Percentiles rank a stretch among this genome's conserved stretches.
These are phyloP conservation scores for Arremon aurantiirostris DNA, from an alignment of 2,797 vertebrate species.

Conservation along the genomic window DNA sequence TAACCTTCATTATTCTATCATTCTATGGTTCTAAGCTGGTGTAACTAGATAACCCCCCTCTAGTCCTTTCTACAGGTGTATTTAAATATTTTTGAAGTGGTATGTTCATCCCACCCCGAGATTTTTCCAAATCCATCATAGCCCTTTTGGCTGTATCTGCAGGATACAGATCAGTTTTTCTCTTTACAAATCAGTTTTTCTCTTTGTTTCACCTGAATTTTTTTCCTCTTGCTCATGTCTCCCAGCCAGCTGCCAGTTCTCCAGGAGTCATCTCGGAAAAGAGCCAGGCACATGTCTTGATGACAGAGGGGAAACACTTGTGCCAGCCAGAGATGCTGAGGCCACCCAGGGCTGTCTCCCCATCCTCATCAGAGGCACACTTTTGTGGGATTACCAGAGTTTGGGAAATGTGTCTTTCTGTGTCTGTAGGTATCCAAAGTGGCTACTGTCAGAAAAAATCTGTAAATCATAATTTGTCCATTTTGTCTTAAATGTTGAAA, in stretches of 20 bases:
- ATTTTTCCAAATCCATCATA: neutral
- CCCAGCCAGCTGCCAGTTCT: neutral
- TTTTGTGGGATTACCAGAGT: neutral
- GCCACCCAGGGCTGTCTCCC: fast-evolving
- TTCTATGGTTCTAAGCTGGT: fast-evolving
- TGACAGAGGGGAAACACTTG: neutral
- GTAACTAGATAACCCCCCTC: fast-evolving
- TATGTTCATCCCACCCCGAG: fast-evolving
- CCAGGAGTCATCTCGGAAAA: neutral
- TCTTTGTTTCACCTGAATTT: neutral
- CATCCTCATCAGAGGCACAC: neutral
- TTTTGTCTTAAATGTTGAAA: neutral
- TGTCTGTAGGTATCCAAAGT: neutral
- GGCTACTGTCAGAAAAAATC: neutral
- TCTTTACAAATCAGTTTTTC: neutral
- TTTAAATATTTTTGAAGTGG: neutral
- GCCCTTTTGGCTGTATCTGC: too few species aligned
- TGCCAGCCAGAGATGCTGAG: neutral
- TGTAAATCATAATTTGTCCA: neutral
- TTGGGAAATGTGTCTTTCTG: neutral
- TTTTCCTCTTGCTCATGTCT: neutral
- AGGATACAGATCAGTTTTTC: too few species aligned
- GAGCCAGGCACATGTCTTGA: fast-evolving
- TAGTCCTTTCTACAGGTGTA: fast-evolving
- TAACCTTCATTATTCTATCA: neutral